Percentiles rank a stretch among this genome's conserved stretches.
Evolutionary conservation across 2,888 invertebrate genomes (phyloP).

Genomic region (Eilema sororculum): DNA sequence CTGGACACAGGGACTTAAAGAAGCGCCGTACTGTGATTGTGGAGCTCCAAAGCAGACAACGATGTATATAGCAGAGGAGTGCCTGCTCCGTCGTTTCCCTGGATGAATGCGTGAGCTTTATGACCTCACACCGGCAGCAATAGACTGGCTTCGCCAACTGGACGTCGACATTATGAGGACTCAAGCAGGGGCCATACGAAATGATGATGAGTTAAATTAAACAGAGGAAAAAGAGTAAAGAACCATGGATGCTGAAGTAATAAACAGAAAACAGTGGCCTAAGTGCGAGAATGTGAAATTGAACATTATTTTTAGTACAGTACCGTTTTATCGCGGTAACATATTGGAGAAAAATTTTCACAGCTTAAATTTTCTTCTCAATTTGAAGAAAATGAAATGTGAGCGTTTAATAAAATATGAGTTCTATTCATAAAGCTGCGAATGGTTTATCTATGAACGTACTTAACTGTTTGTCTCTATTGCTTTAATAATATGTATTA

Average conservation of each 20-base stretch:
- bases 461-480: background rate
- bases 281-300: slow-evolving; percentile 1
- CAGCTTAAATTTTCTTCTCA: slow-evolving; percentile 31
- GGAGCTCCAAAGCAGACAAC: no score
- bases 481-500: no score
- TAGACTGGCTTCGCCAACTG: no score
- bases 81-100: no score
- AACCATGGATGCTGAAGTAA: background rate
- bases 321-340: slow-evolving; percentile 18
- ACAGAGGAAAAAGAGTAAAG: background rate
- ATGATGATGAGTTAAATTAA: no score
- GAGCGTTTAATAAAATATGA: slow-evolving; percentile 22
- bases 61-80: no score
- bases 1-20: no score
- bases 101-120: no score
- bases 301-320: slow-evolving; percentile 14
- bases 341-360: slow-evolving; percentile 18
- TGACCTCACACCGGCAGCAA: no score
- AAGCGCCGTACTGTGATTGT: no score
- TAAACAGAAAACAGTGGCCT: background rate
- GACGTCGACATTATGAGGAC: no score
- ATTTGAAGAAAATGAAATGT: slow-evolving; percentile 37
- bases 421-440: slow-evolving; percentile 25
- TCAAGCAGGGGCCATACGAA: no score
- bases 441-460: background rate